Evolutionary conservation across 1,140 invertebrate genomes (phyloP).

Genomic region (Mactra quadrangularis): DNA sequence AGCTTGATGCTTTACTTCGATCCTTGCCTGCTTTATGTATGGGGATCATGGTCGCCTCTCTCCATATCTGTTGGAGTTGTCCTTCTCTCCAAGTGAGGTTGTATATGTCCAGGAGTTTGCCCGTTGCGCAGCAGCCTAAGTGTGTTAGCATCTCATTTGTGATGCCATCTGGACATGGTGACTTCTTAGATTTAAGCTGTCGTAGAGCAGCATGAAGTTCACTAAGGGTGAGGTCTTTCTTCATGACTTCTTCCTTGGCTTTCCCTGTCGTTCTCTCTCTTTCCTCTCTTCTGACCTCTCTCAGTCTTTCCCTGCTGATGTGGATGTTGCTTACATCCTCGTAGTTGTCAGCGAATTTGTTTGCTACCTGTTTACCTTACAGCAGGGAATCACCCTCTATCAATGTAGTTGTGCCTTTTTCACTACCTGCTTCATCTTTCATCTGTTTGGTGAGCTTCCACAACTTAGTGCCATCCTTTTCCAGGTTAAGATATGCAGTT

Average conservation of each 20-base stretch:
- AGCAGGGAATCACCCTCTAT: no score
- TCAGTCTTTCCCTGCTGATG: neutral
- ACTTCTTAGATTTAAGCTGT: neutral
- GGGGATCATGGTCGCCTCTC: neutral
- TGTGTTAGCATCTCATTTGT: constrained; percentile 30
- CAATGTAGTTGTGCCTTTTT: no score
- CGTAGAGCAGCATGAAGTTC: neutral
- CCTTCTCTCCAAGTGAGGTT: neutral
- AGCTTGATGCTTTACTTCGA: neutral
- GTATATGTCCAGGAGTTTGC: constrained; percentile 12
- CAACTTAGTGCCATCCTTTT: neutral
- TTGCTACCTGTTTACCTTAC: constrained; percentile 26
- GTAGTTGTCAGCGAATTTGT: constrained; percentile 50
- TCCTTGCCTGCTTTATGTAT: constrained; percentile 7
- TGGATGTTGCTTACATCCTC: constrained; percentile 17
- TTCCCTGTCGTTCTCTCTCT: constrained; percentile 9
- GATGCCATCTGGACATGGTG: constrained; percentile 4
- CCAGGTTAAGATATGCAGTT: no score
- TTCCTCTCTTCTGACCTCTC: constrained; percentile 1
- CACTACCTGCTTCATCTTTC: neutral
- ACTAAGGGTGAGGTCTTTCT: neutral
- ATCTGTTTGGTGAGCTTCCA: neutral
- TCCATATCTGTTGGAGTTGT: neutral
- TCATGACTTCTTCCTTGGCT: neutral
- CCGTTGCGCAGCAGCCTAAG: constrained; percentile 23